These are phyloP conservation scores for Piezodorus guildinii DNA, from an alignment of 1,140 invertebrate genomes.

Conservation along the genomic window DNA sequence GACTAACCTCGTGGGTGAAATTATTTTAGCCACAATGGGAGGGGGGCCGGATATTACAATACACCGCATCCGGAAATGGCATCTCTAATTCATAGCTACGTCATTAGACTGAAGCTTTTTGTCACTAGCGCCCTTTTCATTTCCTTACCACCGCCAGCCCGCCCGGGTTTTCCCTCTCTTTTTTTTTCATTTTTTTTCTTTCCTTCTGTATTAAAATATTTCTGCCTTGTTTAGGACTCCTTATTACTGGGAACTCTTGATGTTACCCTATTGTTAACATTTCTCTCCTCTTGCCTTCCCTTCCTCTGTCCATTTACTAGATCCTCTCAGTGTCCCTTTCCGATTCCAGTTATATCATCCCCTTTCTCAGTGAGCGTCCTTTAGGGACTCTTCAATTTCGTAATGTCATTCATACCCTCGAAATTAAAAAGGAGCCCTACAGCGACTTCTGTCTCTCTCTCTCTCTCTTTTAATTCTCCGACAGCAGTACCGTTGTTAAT, in stretches of 20 bases:
- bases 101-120: slow-evolving; percentile 9
- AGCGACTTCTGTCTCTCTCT: neutral
- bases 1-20: slow-evolving; percentile 12
- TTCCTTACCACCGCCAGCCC: slow-evolving; percentile 9
- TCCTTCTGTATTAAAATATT: slow-evolving; percentile 12
- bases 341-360: neutral
- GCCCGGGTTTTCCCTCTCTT: neutral
- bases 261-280: slow-evolving; percentile 14
- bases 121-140: slow-evolving; percentile 9
- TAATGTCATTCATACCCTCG: too few relatives aligned
- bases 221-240: slow-evolving; percentile 15
- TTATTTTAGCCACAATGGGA: slow-evolving; percentile 11
- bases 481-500: neutral
- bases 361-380: too few relatives aligned
- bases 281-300: slow-evolving; percentile 1
- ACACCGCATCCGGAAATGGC: slow-evolving; percentile 12
- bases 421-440: neutral
- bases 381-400: too few relatives aligned
- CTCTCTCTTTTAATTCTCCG: neutral
- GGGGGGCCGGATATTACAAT: slow-evolving; percentile 5
- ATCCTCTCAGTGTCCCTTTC: slow-evolving; percentile 7
- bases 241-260: slow-evolving; percentile 13
- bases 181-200: slow-evolving; percentile 1
- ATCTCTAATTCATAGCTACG: slow-evolving; percentile 13
- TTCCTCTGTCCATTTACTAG: slow-evolving; percentile 1